Base-by-base conservation (phyloP, 2,888 invertebrate genomes). In the Kryphioiulus occultus region DNA sequence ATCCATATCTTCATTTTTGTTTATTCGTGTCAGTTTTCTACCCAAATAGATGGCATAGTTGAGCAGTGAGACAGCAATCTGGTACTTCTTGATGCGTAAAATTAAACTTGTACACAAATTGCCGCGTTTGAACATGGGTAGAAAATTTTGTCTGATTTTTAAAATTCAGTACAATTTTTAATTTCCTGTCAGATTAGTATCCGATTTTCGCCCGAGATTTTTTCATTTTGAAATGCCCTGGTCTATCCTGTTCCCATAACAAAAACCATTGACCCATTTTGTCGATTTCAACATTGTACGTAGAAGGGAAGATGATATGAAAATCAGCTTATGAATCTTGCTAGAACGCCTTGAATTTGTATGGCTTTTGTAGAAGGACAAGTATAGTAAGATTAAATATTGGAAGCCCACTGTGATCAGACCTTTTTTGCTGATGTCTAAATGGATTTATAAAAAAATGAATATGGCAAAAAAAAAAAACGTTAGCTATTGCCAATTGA, bases 251-350 rank as follows among this genome's bases (percentile, higher is more conserved):
- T 78, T 78, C 12, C 12, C 78, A 30, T 78, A 26, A 30, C 15
- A 30, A 78, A 68, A 78, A 15, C 78, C 30, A 30, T 78, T 78
- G 78, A 78, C 78, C 78, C 78, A 78, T 78, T 78, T 78, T 78
- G 78, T 30, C 30, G 0, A 15, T 78, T 78, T 78, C 15, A 78
- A 30, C 26, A 78, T 30, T 78, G 78, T 26, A 4, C 78, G n/a
- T 22, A 26, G n/a, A 68, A 68, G 68, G 68, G n/a, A 17, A 68
- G 68, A 68, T 26, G 26, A 78, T 26, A 78, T 78, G 30, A 78
- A 53, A 78, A 78, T 78, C 78, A 78, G 30, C 30, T 26, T 12
- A 78, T 30, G 30, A 30, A 78, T 78, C 78, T 78, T 30, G 26
- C 78, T 30, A 15, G 78, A 30, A 30, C 30, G 78, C 78, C 78